phyloP scores from a whole-genome alignment of 2,113 vertebrate species.

The Rissa tridactyla region DNA sequence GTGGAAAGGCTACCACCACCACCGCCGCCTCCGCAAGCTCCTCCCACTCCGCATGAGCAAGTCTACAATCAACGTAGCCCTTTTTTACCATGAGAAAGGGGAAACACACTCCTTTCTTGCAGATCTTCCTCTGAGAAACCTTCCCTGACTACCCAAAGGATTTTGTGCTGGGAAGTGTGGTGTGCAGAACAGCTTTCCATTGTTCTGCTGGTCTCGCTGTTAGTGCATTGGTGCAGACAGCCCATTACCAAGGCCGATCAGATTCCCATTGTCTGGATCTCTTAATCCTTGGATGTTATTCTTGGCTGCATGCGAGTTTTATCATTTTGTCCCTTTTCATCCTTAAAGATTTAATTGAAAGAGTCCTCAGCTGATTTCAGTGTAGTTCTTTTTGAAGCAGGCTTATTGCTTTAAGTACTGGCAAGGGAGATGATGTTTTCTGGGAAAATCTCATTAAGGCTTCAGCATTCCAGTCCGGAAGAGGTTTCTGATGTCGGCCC shows the following conservation, averaged over 20 bases:
- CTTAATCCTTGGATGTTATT: not conserved
- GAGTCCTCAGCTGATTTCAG: not conserved
- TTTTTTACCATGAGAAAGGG: not conserved
- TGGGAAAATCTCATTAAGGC: not conserved
- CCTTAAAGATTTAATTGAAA: not conserved
- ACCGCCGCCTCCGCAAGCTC: not conserved
- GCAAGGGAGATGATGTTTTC: not conserved
- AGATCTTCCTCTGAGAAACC: not conserved
- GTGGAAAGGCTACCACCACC: not conserved
- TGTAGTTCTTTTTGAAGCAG: not conserved
- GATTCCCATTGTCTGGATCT: not conserved
- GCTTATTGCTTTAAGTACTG: not conserved
- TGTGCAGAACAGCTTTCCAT: not conserved
- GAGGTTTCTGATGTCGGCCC: fast-evolving
- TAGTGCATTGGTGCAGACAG: not conserved
- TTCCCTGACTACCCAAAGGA: not conserved
- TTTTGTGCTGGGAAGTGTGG: not conserved
- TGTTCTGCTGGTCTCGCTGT: not conserved
- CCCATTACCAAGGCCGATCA: not conserved
- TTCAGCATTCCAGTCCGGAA: not conserved
- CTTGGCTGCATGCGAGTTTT: not conserved
- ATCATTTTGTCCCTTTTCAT: not conserved
- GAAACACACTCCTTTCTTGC: not conserved
- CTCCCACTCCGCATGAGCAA: not conserved
- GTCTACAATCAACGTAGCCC: not conserved